Base-by-base conservation (phyloP, 2,888 invertebrate species). In the Erebia palarica region DNA sequence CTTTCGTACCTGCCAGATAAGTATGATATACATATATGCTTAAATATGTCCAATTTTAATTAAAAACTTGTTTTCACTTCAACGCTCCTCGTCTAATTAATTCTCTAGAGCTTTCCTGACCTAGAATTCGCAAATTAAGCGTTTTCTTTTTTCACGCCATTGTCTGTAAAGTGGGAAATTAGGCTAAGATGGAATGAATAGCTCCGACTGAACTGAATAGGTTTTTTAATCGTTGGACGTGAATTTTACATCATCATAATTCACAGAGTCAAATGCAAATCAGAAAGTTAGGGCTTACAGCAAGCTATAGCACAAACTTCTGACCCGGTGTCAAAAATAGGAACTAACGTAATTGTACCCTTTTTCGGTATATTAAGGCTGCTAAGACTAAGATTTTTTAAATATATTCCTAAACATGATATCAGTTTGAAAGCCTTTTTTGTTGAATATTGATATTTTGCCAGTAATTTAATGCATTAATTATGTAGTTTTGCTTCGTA, bases 81-180 rank as follows among this genome's bases (percentile, higher is more conserved):
- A 64, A 66, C 74, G 64, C 65, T 55, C 68, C 21, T 14, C 55
- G 18, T 44, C 59, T 72, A 72, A 73, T 73, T 70, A 66, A 49
- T 61, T 68, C 73, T 70, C 70, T 21, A 42, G 73, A 58, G 74
- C 36, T 65, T 70, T 44, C 16, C n/a, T 66, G 68, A 72, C 74
- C 74, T 70, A 66, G 72, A 72, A 74, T 55, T 16, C 18, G 59
- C 42, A 60, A 60, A 65, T 59, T 36, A 36, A 65, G 42, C 65
- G 36, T 65, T 70, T 60, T 44, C 65, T 64, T 65, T 60, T 65
- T 64, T n/a, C n/a, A 42, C 21, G 14, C 14, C 51, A 16, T 55
- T 66, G 65, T 70, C 53, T 65, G 14, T 60, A n/a, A 16, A 57
- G 36, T 55, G 51, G 4, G 16, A 64, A 51, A 53, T 63, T 47